Base-by-base conservation (phyloP, 2,797 vertebrate genomes). In the Xenentodon cancila region DNA sequence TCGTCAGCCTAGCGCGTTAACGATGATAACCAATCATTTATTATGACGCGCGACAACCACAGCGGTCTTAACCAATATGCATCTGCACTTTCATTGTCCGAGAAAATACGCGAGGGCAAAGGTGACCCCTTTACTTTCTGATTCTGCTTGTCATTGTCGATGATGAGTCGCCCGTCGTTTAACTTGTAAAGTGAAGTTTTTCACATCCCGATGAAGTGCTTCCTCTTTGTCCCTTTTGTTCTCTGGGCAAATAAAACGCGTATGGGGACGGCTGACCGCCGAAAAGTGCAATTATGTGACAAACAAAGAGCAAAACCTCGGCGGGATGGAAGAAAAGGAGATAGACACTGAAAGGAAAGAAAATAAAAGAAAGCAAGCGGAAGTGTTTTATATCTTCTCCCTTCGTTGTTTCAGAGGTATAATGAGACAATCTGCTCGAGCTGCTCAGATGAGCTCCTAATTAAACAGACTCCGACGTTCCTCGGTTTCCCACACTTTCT, bases 401-500 rank as follows among this genome's bases (percentile, higher is more conserved):
- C 9, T 19, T 55, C 34, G 1, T 18, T 20, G 11, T 68, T 68
- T 79, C 65, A 15, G 53, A 73, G 66, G 54, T 69, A 68, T 61
- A 48, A 47, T 2, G 7, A 82, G 49, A 82, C 60, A 68, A 68
- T 68, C 63, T 77, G 79, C 66, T 64, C 59, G 45, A 40, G 16
- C 69, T 75, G 70, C 60, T 83, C 58, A 47, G 60, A 80, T 68
- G 50, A 81, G 76, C 67, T 77, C 54, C 59, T 80, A 82, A 86
- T 88, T 85, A 85, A 84, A 82, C 63, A 75, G 62, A 34, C 61
- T 48, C 56, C 52, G 65, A 80, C 44, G 7, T 63, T 80, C 64
- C 75, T 80, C 74, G 37, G 60, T 81, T 84, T 79, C 72, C 73
- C 52, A 81, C 84, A 86, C 75, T 8, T 80, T 84, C 58, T 46